Evolutionary conservation across 2,797 vertebrate genomes (phyloP), one percentile per base, ranked within the genome.

Genomic region (Enteromius argenteus): DNA sequence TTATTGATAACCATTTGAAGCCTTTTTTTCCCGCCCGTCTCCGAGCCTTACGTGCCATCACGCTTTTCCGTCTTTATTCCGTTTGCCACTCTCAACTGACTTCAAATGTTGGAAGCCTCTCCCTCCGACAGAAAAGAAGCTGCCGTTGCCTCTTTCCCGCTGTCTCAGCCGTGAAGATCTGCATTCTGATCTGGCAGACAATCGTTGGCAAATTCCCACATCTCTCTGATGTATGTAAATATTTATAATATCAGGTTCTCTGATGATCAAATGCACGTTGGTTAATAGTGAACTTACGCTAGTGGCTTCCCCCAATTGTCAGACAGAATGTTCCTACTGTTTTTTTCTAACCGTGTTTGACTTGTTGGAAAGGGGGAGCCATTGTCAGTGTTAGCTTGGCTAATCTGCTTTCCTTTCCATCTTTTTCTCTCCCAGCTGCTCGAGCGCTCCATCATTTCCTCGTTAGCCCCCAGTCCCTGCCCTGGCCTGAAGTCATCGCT

Each of bases 1-100:
- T 93, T 92, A 93, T 93, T 94, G 95, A 95, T 94, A 93, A 91
- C 80, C 74, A 92, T 94, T 95, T 94, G 95, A 95, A 94, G 94
- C 90, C 72, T 91, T 84, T 88, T 90, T 89, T 85, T 89, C 69
- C 89, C 49, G 84, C 88, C 90, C 21, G 79, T 86, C 83, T 88
- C 72, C 5, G 42, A 86, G 86, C 60, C 84, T 87, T 90, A 89
- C 89, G 91, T 90, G 88, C 88, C 94, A 89, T 93, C 94, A 89
- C 74, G 81, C 93, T 91, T 92, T 92, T 90, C 86, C 81, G 79
- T 80, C 93, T 94, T 94, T 92, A 94, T 94, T 93, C 88, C 39
- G 77, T 86, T 90, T 94, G 93, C 92, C 93, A 93, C 90, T 91
- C 92, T 93, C 91, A 87, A 91, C 91, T 90, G 87, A 93, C 94